phyloP scores from a whole-genome alignment of 2,797 vertebrate species.

The Sebastes hopkinsi region DNA sequence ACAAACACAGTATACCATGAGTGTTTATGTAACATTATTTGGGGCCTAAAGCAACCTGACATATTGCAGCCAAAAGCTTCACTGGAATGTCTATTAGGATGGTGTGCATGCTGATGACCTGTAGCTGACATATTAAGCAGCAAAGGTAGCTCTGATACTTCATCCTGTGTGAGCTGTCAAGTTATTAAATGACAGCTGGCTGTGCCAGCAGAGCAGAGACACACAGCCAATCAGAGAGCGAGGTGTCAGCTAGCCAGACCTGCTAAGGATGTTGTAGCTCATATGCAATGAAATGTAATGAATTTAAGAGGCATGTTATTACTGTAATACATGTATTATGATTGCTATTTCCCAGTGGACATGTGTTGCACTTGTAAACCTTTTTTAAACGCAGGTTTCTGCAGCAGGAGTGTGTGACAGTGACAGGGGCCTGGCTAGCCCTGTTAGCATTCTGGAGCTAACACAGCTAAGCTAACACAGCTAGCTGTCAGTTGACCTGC shows the following conservation, averaged over 20 bases:
- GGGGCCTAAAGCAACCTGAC: conserved; percentile 48
- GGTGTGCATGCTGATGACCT: conserved; percentile 19
- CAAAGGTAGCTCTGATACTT: conserved; percentile 19
- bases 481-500: conserved; percentile 63
- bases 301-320: neutral
- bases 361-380: neutral
- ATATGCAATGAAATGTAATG: neutral
- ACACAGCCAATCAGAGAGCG: conserved; percentile 65
- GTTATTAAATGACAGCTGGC: conserved; percentile 69
- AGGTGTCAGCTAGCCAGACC: conserved; percentile 50
- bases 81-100: neutral
- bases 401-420: conserved; percentile 31
- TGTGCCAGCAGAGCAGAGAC: conserved; percentile 37
- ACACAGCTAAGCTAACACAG: conserved; percentile 56
- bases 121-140: conserved; percentile 8
- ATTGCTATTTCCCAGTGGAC: neutral
- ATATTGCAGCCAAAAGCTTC: conserved; percentile 35
- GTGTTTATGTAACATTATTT: conserved; percentile 62
- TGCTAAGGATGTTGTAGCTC: conserved; percentile 59
- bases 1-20: neutral
- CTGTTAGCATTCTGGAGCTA: conserved; percentile 65
- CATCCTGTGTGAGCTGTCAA: conserved; percentile 61
- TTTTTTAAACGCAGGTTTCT: neutral
- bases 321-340: neutral
- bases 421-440: conserved; percentile 56